phyloP scores from a whole-genome alignment of 2,888 invertebrate species.

The Parnassius smintheus region DNA sequence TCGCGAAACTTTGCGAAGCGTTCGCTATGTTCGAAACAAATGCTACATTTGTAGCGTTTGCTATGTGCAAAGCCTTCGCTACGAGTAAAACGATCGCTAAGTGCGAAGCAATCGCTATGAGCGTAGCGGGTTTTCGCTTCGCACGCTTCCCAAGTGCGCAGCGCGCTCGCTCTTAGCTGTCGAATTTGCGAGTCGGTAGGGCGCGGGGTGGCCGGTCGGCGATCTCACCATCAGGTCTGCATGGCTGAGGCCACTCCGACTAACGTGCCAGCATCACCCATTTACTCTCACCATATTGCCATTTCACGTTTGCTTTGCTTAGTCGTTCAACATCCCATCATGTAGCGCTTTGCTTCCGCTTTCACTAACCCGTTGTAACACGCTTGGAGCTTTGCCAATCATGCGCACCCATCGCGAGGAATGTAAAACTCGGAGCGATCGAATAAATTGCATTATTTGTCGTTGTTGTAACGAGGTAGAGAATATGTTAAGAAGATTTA shows the following conservation, averaged over 20 bases:
- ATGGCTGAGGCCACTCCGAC: conserved; percentile 67
- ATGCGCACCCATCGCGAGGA: conserved; percentile 39
- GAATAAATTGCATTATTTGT: conserved; percentile 63
- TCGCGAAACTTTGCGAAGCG: conserved; percentile 20
- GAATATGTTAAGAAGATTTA: conserved; percentile 39
- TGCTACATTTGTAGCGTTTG: background rate
- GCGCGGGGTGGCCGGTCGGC: conserved; percentile 41
- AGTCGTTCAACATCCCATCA: conserved; percentile 49
- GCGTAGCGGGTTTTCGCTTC: conserved; percentile 8
- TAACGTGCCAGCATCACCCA: conserved; percentile 57
- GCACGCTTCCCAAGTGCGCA: conserved; percentile 23
- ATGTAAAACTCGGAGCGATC: conserved; percentile 51
- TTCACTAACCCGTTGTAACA: conserved; percentile 59
- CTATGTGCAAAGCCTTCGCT: conserved; percentile 13
- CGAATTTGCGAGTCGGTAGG: conserved; percentile 31
- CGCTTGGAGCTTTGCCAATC: conserved; percentile 55
- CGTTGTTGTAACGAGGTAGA: conserved; percentile 61
- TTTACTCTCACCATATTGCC: conserved; percentile 57
- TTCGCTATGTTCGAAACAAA: conserved; percentile 7
- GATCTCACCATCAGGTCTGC: conserved; percentile 74
- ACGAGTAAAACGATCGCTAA: conserved; percentile 6
- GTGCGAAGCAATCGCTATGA: conserved; percentile 17
- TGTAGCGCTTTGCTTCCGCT: conserved; percentile 60
- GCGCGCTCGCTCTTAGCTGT: conserved; percentile 29
- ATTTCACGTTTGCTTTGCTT: conserved; percentile 67